phyloP scores from a whole-genome alignment of 2,888 invertebrate genomes.

The Alitta virens region DNA sequence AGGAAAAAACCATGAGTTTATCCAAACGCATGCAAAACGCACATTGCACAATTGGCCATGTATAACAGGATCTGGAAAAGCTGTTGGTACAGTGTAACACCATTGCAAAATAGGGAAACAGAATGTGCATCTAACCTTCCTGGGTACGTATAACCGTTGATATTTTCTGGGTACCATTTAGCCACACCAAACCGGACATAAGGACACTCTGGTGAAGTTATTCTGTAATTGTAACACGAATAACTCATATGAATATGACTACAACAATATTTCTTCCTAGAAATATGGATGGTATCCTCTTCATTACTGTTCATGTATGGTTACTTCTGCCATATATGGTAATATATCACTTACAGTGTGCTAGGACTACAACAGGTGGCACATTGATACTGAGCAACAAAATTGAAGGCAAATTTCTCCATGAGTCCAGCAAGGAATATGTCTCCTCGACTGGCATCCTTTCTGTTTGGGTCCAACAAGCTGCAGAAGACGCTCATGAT shows the following conservation, averaged over 20 bases:
- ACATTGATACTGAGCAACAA: slow-evolving; percentile 30
- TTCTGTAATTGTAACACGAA: slow-evolving; percentile 8
- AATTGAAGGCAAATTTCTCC: slow-evolving; percentile 44
- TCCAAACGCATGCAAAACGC: too few species aligned
- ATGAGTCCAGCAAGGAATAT: slow-evolving; percentile 34
- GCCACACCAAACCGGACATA: slow-evolving; percentile 42
- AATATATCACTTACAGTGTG: slow-evolving; percentile 13
- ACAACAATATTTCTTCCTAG: not conserved
- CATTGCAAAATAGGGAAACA: too few species aligned
- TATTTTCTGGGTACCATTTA: slow-evolving; percentile 39
- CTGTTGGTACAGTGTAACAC: too few species aligned
- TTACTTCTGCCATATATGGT: too few species aligned
- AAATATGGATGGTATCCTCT: not conserved
- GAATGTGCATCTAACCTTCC: too few species aligned
- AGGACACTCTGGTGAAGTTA: slow-evolving; percentile 35
- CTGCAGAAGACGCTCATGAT: slow-evolving; percentile 41
- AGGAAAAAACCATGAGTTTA: too few species aligned
- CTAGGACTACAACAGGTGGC: slow-evolving; percentile 22
- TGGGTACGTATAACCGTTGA: slow-evolving; percentile 38
- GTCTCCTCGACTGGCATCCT: slow-evolving; percentile 41
- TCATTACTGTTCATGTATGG: not conserved
- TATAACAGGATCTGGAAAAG: too few species aligned
- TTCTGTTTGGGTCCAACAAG: slow-evolving; percentile 38
- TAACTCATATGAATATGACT: not conserved
- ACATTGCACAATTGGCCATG: too few species aligned